Evolutionary conservation across 2,113 vertebrate genomes (phyloP).

Genomic region (Steatornis caripensis): DNA sequence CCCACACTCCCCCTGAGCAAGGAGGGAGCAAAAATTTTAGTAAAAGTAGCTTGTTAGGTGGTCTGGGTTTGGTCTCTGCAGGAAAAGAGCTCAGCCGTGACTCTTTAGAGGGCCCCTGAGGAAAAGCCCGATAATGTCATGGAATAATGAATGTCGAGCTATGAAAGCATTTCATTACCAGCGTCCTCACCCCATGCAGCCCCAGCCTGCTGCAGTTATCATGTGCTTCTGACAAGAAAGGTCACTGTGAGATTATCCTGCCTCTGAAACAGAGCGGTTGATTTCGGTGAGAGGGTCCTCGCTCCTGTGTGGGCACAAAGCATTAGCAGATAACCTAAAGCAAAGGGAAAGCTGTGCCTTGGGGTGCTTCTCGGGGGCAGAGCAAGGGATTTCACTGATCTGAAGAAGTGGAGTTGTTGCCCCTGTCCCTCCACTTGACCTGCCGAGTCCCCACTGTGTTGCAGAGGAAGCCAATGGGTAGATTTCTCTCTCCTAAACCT

Average conservation of each 20-base stretch:
- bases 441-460: not conserved
- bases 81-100: slow-evolving; percentile 24
- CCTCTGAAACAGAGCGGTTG: not conserved
- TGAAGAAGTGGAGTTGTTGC: not conserved
- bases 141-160: slow-evolving; percentile 48
- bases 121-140: slow-evolving; percentile 2
- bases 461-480: not conserved
- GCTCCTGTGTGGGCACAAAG: not conserved
- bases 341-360: not conserved
- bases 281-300: not conserved
- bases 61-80: slow-evolving; percentile 27
- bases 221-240: slow-evolving; percentile 36
- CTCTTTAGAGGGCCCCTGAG: slow-evolving; percentile 28
- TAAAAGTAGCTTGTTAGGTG: slow-evolving; percentile 29
- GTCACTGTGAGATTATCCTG: not conserved
- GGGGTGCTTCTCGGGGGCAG: not conserved
- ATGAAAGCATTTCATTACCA: slow-evolving; percentile 43
- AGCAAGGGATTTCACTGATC: not conserved
- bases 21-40: not conserved
- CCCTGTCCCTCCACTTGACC: not conserved
- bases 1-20: not conserved
- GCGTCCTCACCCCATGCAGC: not conserved
- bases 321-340: not conserved
- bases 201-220: slow-evolving; percentile 2
- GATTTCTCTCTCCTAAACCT: not conserved